These are phyloP conservation scores for Aphodius sticticus DNA, from an alignment of 2,888 invertebrate species.

Conservation along the genomic window DNA sequence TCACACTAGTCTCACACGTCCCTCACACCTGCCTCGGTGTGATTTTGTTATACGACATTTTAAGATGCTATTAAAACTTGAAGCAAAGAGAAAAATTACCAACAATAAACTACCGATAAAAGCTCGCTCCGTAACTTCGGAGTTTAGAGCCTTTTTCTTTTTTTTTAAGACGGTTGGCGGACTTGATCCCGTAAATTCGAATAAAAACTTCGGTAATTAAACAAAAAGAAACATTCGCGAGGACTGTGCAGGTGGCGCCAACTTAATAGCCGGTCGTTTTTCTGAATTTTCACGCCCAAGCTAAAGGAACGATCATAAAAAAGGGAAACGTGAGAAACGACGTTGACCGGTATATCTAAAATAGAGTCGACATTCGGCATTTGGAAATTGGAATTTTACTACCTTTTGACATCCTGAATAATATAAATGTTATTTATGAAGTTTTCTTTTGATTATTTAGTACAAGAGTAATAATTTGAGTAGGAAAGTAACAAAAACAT, in stretches of 20 bases:
- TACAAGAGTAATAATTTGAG: too few relatives aligned
- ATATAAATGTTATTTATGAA: too few relatives aligned
- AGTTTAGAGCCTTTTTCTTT: background rate
- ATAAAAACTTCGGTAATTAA: constrained; percentile 4
- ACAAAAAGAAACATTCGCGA: constrained; percentile 4
- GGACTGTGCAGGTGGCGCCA: background rate
- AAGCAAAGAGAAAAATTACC: background rate
- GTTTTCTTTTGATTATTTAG: too few relatives aligned
- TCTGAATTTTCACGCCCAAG: background rate
- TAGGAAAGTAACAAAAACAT: too few relatives aligned
- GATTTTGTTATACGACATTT: too few relatives aligned
- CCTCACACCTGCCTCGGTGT: too few relatives aligned
- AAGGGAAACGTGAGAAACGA: background rate
- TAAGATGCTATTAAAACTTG: too few relatives aligned
- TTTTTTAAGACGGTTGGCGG: background rate
- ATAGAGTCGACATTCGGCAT: too few relatives aligned
- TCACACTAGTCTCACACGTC: too few relatives aligned
- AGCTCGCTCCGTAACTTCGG: background rate
- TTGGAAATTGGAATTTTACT: too few relatives aligned
- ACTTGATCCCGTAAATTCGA: background rate
- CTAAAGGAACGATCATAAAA: background rate
- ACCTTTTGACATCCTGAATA: too few relatives aligned
- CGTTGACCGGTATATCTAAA: background rate
- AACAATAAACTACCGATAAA: background rate
- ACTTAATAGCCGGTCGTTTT: background rate